These are phyloP conservation scores for Cherax destructor DNA, from an alignment of 1,140 invertebrate species.

Conservation along the genomic window DNA sequence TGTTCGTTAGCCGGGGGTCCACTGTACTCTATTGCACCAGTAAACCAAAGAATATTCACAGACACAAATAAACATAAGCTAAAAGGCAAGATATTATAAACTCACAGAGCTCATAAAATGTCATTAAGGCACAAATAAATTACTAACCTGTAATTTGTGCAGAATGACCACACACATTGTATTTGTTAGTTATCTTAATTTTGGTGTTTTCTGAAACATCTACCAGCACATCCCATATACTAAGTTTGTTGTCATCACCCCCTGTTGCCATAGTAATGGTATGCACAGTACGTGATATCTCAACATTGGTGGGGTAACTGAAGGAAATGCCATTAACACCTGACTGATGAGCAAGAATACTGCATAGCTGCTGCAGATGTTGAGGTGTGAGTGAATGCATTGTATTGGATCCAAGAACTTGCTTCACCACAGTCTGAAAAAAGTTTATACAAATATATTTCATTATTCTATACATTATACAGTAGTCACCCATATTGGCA, in stretches of 20 bases:
- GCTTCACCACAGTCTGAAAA: slow-evolving; percentile 25
- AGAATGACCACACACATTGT: slow-evolving; percentile 36
- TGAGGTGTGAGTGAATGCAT: neutral
- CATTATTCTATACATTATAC: neutral
- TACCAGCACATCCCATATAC: slow-evolving; percentile 39
- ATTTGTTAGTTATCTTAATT: neutral
- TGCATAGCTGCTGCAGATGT: neutral
- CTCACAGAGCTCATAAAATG: neutral
- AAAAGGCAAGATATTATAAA: neutral
- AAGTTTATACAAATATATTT: neutral
- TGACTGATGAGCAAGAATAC: slow-evolving; percentile 44
- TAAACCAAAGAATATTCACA: no score
- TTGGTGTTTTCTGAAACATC: neutral
- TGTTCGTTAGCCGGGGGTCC: no score
- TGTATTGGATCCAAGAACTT: neutral
- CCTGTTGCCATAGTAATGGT: slow-evolving; percentile 44
- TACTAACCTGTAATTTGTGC: slow-evolving; percentile 53
- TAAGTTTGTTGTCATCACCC: slow-evolving; percentile 55
- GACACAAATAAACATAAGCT: neutral
- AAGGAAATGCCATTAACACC: slow-evolving; percentile 40
- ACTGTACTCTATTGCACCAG: no score
- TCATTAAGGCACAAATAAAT: neutral
- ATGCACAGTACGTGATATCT: neutral
- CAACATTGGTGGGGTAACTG: neutral
- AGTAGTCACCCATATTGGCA: no score